Evolutionary conservation across 2,113 vertebrate species (phyloP).

Genomic region (Cebidichthys violaceus): DNA sequence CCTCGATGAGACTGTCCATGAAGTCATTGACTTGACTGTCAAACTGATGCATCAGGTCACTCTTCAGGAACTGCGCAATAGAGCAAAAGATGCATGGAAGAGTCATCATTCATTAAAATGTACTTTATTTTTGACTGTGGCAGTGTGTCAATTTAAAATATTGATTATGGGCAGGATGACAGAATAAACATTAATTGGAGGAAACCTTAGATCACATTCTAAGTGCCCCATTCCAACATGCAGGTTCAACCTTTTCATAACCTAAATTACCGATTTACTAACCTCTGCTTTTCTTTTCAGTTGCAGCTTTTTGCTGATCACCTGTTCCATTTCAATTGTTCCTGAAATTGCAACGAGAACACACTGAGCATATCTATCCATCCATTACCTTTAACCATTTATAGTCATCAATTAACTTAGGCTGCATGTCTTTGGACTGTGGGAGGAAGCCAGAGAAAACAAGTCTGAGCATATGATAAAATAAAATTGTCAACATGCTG

Average conservation of each 20-base stretch:
- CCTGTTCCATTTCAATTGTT: constrained; percentile 77
- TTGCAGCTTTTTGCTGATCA: constrained; percentile 80
- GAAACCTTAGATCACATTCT: neutral
- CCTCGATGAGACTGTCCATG: constrained; percentile 92
- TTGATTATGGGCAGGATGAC: neutral
- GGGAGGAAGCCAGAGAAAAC: too few species aligned
- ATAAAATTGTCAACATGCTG: neutral
- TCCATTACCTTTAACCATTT: too few species aligned
- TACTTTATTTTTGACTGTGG: neutral
- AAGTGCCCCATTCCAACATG: neutral
- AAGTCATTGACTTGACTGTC: constrained; percentile 92
- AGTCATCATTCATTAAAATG: neutral
- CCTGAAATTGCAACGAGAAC: constrained; percentile 71
- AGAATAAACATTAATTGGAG: neutral
- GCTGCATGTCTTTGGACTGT: too few species aligned
- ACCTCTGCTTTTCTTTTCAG: constrained; percentile 84
- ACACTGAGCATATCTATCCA: neutral
- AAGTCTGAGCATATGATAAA: neutral
- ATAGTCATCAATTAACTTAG: too few species aligned
- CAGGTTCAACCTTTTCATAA: neutral
- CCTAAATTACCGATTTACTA: constrained; percentile 3
- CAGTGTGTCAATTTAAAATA: neutral
- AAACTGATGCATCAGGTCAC: constrained; percentile 91
- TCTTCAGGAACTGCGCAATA: constrained; percentile 87
- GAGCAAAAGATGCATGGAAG: neutral